phyloP scores from a whole-genome alignment of 2,888 invertebrate genomes.

The Nowickia ferox region DNA sequence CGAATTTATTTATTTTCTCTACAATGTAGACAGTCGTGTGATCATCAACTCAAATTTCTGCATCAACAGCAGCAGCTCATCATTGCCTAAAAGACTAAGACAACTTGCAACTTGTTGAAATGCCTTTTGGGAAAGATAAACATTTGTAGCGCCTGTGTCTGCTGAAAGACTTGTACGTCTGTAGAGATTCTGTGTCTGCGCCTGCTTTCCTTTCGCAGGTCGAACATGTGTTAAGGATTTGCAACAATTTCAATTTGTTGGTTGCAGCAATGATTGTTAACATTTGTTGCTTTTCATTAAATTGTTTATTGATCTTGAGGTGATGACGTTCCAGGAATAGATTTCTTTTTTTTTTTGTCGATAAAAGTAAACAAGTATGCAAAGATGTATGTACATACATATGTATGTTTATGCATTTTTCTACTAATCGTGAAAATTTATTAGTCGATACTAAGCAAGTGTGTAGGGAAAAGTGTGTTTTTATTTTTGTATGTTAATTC shows the following conservation, averaged over 20 bases:
- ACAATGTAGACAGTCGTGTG: slow-evolving; percentile 25
- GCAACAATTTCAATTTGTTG: slow-evolving; percentile 48
- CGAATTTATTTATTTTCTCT: slow-evolving; percentile 15
- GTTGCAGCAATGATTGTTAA: slow-evolving; percentile 34
- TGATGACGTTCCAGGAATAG: slow-evolving; percentile 49
- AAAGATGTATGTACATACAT: too few species aligned
- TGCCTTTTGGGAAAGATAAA: slow-evolving; percentile 34
- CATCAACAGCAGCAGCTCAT: slow-evolving; percentile 27
- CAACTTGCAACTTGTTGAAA: slow-evolving; percentile 50
- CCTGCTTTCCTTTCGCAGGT: slow-evolving; percentile 51
- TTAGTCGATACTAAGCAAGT: slow-evolving; percentile 15
- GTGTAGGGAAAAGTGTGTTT: not conserved
- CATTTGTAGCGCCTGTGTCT: slow-evolving; percentile 50
- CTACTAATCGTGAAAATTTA: slow-evolving; percentile 52
- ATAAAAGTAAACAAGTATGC: not conserved
- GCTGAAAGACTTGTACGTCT: not conserved
- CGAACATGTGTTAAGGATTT: slow-evolving; percentile 66
- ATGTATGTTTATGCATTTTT: too few species aligned
- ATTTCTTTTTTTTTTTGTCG: slow-evolving; percentile 33
- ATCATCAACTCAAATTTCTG: slow-evolving; percentile 59
- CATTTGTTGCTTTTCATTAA: slow-evolving; percentile 36
- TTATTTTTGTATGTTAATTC: not conserved
- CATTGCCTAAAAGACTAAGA: not conserved
- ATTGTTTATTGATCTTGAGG: slow-evolving; percentile 12
- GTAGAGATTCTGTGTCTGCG: not conserved